Evolutionary conservation across 2,113 vertebrate genomes (phyloP).

Genomic region (Urocitellus parryii): DNA sequence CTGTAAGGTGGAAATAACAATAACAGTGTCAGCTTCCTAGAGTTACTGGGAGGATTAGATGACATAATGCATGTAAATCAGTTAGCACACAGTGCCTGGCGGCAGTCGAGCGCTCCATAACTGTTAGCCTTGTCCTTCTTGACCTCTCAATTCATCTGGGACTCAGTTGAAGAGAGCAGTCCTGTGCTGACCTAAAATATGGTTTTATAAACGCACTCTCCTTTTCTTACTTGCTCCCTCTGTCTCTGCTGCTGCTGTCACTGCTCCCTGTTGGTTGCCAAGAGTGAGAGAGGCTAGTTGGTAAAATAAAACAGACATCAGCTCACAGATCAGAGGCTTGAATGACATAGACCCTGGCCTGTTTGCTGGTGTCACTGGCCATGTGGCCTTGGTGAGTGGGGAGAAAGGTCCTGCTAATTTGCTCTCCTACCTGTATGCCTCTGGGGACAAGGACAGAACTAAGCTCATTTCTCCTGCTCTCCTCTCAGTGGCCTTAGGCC

Average conservation of each 20-base stretch:
- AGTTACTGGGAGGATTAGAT: background rate
- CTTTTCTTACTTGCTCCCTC: background rate
- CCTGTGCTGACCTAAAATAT: background rate
- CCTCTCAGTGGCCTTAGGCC: background rate
- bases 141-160: background rate
- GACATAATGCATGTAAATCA: background rate
- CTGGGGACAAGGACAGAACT: background rate
- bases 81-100: background rate
- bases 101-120: fast-evolving
- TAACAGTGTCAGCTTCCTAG: background rate
- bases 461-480: background rate
- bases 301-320: slow-evolving; percentile 38
- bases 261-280: background rate
- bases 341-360: background rate
- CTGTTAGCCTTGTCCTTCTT: background rate
- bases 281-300: background rate
- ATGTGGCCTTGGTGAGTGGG: background rate
- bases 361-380: background rate
- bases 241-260: background rate
- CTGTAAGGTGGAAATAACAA: background rate
- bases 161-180: background rate
- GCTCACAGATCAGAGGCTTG: background rate
- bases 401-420: background rate
- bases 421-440: background rate
- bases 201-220: background rate